phyloP scores from a whole-genome alignment of 2,797 vertebrate genomes.

The Babyrousa celebensis region DNA sequence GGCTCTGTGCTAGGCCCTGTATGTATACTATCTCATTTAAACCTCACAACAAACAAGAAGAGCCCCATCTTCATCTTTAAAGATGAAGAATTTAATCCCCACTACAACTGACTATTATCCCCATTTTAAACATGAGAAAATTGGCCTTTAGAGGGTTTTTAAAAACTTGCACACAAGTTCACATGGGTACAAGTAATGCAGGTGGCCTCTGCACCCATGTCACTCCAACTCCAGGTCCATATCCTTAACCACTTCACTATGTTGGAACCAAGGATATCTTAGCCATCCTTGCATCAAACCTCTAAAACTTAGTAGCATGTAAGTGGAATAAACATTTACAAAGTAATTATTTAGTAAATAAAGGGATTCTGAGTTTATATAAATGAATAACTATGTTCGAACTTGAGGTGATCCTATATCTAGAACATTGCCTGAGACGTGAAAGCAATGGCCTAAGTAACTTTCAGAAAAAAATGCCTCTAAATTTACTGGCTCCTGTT shows the following conservation, averaged over 20 bases:
- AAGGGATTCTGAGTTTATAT: background rate
- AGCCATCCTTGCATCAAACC: background rate
- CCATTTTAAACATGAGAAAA: slow-evolving; percentile 34
- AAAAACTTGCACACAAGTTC: background rate
- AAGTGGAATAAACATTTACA: background rate
- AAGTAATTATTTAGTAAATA: background rate
- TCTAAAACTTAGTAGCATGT: background rate
- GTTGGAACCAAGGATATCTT: background rate
- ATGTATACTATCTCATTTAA: background rate
- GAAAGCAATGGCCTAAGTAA: background rate
- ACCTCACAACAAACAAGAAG: slow-evolving; percentile 51
- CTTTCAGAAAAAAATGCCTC: slow-evolving; percentile 21
- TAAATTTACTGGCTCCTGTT: slow-evolving; percentile 49
- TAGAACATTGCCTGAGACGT: background rate
- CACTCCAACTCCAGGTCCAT: slow-evolving; percentile 11
- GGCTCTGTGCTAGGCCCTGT: background rate
- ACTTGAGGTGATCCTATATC: background rate
- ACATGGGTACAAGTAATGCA: background rate
- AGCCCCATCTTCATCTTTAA: background rate
- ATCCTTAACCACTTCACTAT: background rate
- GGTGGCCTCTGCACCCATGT: background rate
- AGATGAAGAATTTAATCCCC: background rate
- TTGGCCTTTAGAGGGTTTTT: background rate
- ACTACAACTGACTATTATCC: background rate
- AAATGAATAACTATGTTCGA: background rate